Conservation (phyloP, 2,797 vertebrate species). For the Chrosomus eos region DNA sequence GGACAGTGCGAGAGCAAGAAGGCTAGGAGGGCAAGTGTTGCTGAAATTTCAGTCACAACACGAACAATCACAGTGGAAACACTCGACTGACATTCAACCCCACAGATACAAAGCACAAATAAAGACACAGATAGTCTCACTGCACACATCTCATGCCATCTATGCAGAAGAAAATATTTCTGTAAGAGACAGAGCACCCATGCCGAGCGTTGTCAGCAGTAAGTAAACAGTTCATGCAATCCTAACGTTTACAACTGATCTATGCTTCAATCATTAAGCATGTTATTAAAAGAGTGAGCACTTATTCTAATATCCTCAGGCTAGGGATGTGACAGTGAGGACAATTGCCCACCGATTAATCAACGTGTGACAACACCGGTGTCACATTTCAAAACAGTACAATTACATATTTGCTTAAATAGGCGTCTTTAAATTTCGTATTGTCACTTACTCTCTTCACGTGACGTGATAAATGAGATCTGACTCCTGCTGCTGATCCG, state of each 20-base stretch:
- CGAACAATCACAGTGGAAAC: background rate
- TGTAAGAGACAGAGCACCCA: background rate
- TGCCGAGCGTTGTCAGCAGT: slow-evolving; percentile 4
- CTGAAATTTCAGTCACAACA: slow-evolving; percentile 7
- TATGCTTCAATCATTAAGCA: background rate
- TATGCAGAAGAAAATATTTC: background rate
- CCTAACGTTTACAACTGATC: background rate
- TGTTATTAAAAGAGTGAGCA: background rate
- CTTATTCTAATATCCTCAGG: background rate
- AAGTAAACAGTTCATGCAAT: background rate
- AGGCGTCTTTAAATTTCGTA: too few species aligned
- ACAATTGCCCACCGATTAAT: too few species aligned
- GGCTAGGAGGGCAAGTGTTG: background rate
- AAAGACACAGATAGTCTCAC: background rate
- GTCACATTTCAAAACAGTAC: too few species aligned
- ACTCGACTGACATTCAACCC: background rate
- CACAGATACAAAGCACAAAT: background rate
- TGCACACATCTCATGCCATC: background rate
- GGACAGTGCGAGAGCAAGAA: background rate
- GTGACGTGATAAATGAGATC: too few species aligned
- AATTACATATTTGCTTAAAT: too few species aligned
- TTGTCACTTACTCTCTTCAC: too few species aligned
- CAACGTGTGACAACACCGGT: too few species aligned
- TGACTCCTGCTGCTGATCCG: too few species aligned
- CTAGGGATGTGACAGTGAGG: too few species aligned